A percentile compares a stretch with the other conserved stretches of the same genome.
phyloP scores from a whole-genome alignment of 2,113 vertebrate species.

The Tiliqua scincoides region DNA sequence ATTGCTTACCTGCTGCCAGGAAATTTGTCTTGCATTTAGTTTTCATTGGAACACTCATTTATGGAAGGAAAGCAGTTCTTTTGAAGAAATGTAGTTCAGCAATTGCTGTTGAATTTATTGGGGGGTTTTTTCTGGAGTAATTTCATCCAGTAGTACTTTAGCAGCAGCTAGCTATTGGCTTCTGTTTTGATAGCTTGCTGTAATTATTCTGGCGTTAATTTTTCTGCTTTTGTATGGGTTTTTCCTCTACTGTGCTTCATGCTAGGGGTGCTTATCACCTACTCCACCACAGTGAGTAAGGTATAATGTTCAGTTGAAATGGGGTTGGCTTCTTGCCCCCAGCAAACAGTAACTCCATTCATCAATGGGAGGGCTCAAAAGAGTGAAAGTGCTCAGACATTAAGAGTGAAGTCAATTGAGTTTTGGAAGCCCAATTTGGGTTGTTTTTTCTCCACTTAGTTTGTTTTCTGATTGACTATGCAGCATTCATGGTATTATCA shows the following conservation, averaged over 20 bases:
- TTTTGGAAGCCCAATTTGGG: neutral
- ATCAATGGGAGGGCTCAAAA: neutral
- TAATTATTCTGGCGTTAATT: neutral
- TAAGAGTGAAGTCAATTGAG: neutral
- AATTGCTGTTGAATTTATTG: neutral
- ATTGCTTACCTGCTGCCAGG: neutral
- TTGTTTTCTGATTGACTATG: neutral
- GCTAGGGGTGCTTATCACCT: neutral
- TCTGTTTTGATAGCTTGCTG: neutral
- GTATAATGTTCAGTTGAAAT: neutral
- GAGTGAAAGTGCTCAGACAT: neutral
- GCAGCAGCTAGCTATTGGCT: neutral
- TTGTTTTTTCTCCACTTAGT: neutral
- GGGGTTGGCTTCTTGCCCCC: neutral
- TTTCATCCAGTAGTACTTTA: neutral
- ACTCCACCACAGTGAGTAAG: neutral
- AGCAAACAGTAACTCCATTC: neutral
- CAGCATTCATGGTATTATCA: neutral
- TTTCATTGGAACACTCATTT: neutral
- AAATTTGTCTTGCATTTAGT: constrained; percentile 19
- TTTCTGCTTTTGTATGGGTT: neutral
- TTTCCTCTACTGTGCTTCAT: neutral
- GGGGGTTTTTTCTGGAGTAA: neutral
- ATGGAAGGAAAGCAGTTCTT: neutral
- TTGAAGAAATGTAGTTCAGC: neutral